These are phyloP conservation scores for Zapus hudsonius DNA, from an alignment of 2,113 vertebrate species.

Conservation along the genomic window DNA sequence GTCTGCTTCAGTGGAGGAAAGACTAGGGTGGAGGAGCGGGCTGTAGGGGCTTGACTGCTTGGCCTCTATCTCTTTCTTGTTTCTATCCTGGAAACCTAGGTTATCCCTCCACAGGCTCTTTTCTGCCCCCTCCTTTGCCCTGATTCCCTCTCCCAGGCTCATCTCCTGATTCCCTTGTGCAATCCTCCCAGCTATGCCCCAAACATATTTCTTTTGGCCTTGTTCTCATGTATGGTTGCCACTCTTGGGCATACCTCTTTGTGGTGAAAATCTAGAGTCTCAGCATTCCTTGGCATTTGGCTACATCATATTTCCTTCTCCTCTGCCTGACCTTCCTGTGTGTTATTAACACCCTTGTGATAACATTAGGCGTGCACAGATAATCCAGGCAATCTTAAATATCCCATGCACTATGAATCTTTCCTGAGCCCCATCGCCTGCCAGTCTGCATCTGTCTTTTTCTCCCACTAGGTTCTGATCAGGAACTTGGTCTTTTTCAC, in stretches of 20 bases:
- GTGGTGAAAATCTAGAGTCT: not conserved
- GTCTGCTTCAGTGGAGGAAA: not conserved
- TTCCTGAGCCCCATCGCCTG: not conserved
- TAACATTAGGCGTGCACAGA: not conserved
- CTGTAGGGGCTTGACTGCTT: not conserved
- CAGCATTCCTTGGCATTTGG: not conserved
- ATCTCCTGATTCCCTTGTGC: not conserved
- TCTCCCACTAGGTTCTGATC: not conserved
- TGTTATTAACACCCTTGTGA: not conserved
- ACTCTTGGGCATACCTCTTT: not conserved
- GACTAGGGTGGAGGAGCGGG: not conserved
- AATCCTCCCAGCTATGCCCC: not conserved
- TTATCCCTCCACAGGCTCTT: too few relatives aligned
- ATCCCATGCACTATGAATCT: not conserved
- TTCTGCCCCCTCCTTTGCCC: not conserved
- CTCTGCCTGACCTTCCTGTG: not conserved
- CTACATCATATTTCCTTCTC: not conserved
- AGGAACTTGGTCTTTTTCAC: not conserved
- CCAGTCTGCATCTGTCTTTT: not conserved
- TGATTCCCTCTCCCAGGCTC: accelerated
- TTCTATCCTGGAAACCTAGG: not conserved
- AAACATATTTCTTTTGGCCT: not conserved
- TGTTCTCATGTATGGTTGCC: not conserved
- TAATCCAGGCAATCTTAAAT: not conserved
- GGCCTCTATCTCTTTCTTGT: not conserved